Conservation (phyloP, 2,113 vertebrate species). For the Sylvietta virens region DNA sequence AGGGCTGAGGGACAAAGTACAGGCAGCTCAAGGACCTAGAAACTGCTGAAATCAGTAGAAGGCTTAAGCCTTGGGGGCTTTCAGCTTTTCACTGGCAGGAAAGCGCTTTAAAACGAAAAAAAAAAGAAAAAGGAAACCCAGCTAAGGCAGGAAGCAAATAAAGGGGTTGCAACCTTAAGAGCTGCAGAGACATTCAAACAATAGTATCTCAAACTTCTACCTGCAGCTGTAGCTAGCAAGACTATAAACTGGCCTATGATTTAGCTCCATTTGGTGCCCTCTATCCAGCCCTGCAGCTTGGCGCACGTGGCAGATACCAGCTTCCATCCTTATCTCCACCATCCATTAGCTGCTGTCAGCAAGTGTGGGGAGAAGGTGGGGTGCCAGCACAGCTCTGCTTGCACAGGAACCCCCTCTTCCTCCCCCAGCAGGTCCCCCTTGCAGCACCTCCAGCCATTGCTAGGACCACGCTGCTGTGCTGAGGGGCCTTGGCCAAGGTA, state of each 20-base stretch:
- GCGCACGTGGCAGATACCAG: fast-evolving
- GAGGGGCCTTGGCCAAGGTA: neutral
- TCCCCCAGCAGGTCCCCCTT: neutral
- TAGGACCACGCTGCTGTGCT: neutral
- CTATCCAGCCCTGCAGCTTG: fast-evolving
- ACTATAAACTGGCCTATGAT: neutral
- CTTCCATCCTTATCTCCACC: neutral
- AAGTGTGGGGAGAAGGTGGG: fast-evolving
- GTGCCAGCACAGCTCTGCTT: neutral
- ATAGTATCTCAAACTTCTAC: neutral
- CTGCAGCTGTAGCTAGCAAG: neutral
- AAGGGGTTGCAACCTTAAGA: neutral
- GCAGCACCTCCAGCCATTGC: neutral
- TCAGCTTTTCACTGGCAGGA: neutral
- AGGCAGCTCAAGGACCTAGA: neutral
- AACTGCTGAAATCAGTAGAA: neutral
- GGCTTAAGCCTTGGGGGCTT: neutral
- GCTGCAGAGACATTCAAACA: neutral
- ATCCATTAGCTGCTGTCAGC: neutral
- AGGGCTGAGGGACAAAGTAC: neutral
- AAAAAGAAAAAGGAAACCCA: neutral
- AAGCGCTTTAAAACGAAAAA: neutral
- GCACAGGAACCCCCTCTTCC: fast-evolving
- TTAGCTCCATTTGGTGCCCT: constrained; percentile 22
- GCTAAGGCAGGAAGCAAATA: neutral